These are phyloP conservation scores for Mayetiola destructor DNA, from an alignment of 2,888 invertebrate genomes.

Conservation along the genomic window DNA sequence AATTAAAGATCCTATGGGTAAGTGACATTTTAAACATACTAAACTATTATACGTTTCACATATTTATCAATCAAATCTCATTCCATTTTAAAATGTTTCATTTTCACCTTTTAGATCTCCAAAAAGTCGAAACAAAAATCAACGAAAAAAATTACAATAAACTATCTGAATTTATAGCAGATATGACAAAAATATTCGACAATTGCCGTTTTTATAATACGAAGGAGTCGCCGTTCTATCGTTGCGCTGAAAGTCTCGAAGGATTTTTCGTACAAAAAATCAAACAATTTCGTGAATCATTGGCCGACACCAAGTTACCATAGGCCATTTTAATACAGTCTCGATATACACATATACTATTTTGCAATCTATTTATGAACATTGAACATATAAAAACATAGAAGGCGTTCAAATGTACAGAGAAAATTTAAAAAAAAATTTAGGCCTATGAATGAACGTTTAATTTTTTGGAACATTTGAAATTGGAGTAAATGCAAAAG, in stretches of 20 bases:
- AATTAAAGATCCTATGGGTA: slow-evolving; percentile 92
- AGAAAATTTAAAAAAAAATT: no score
- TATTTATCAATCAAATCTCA: slow-evolving; percentile 15
- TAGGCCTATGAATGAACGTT: no score
- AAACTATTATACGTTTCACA: not conserved
- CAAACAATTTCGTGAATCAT: slow-evolving; percentile 70
- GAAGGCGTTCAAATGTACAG: no score
- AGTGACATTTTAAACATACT: slow-evolving; percentile 18
- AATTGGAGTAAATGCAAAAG: no score
- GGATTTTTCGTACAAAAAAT: slow-evolving; percentile 91
- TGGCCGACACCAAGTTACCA: slow-evolving; percentile 35
- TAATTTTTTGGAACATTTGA: no score
- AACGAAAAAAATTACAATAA: slow-evolving; percentile 68
- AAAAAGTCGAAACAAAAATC: slow-evolving; percentile 79
- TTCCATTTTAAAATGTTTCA: not conserved
- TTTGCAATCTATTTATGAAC: no score
- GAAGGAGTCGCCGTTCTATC: slow-evolving; percentile 87
- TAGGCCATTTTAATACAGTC: not conserved
- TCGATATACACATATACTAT: no score
- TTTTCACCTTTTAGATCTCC: slow-evolving; percentile 54
- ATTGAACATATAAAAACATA: no score
- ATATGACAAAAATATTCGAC: slow-evolving; percentile 96
- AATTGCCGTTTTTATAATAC: slow-evolving; percentile 97
- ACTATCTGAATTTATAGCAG: slow-evolving; percentile 89
- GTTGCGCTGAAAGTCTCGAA: slow-evolving; percentile 90